These are phyloP conservation scores for Pitangus sulphuratus DNA, from an alignment of 2,797 vertebrate genomes.

Conservation along the genomic window DNA sequence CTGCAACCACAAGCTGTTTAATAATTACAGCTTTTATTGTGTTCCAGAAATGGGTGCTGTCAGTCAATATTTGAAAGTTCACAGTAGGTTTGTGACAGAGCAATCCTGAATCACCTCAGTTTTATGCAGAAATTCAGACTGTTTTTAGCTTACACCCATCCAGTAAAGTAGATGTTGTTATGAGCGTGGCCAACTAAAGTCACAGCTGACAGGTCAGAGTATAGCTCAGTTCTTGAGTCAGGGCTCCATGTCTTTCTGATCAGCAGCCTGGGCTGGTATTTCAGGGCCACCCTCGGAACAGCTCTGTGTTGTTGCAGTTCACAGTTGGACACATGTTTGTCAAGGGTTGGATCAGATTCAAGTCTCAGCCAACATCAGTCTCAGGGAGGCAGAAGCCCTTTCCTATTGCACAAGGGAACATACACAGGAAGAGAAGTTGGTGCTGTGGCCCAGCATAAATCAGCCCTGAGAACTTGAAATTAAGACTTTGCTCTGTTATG, in stretches of 20 bases:
- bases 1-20: neutral
- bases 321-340: neutral
- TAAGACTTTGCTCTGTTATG: neutral
- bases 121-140: neutral
- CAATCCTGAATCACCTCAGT: neutral
- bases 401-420: neutral
- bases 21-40: neutral
- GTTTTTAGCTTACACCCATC: neutral
- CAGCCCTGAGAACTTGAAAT: neutral
- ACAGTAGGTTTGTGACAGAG: neutral
- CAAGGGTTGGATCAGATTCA: rapidly evolving
- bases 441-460: neutral
- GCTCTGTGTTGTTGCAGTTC: neutral
- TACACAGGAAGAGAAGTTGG: neutral
- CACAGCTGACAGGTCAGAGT: neutral
- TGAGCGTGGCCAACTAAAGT: neutral
- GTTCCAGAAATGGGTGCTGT: neutral
- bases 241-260: neutral
- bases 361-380: neutral
- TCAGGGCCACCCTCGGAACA: neutral
- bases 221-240: neutral
- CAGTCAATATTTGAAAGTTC: neutral
- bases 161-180: neutral
- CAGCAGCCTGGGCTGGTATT: neutral
- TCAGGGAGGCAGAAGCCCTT: neutral